These are phyloP conservation scores for Natrix natrix DNA, from an alignment of 2,797 vertebrate species.

Conservation along the genomic window DNA sequence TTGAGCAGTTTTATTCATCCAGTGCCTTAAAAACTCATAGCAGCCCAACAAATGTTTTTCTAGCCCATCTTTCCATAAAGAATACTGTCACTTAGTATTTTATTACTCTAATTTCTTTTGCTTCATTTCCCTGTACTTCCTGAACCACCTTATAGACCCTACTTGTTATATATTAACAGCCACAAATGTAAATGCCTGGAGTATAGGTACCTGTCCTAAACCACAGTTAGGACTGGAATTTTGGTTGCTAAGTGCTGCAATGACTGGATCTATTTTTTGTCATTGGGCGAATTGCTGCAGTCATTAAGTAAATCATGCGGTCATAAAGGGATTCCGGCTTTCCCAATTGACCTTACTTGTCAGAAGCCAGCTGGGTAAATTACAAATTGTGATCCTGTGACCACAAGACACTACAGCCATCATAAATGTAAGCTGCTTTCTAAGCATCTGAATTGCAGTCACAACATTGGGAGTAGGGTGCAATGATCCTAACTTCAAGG, in stretches of 20 bases:
- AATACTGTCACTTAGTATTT: neutral
- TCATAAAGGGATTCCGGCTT: neutral
- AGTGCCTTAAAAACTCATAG: neutral
- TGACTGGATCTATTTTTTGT: neutral
- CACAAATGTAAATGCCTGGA: neutral
- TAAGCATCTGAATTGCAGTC: neutral
- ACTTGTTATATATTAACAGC: neutral
- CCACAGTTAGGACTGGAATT: neutral
- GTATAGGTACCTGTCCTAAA: neutral
- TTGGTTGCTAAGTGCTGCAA: neutral
- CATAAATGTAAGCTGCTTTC: neutral
- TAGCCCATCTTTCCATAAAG: neutral
- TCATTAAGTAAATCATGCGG: neutral
- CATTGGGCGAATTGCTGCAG: neutral
- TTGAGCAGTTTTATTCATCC: neutral
- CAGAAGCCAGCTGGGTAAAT: neutral
- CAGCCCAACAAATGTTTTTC: neutral
- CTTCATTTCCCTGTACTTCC: neutral
- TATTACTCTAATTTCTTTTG: neutral
- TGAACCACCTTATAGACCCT: neutral
- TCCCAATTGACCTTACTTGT: neutral
- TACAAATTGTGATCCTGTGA: neutral
- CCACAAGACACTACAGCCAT: neutral
- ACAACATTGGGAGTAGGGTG: neutral
- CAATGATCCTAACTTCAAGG: neutral